These are phyloP conservation scores for Asbolus verrucosus DNA, from an alignment of 1,140 invertebrate species.

Conservation along the genomic window DNA sequence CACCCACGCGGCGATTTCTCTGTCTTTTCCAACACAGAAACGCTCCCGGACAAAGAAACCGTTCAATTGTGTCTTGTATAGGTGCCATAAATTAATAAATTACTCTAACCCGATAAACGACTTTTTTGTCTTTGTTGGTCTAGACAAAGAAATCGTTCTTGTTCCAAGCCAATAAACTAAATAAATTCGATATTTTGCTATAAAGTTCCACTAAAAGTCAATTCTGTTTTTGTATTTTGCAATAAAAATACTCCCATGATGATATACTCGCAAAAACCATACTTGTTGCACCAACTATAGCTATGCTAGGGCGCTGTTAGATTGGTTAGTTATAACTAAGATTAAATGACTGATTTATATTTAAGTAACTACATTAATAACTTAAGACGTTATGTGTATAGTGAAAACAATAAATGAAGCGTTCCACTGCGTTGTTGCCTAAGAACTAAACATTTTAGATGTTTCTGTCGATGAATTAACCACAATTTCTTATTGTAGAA, in stretches of 20 bases:
- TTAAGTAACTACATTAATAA: constrained; percentile 17
- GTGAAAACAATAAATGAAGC: constrained; percentile 38
- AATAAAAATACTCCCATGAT: neutral
- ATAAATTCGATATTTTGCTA: constrained; percentile 37
- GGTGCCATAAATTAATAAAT: too few relatives aligned
- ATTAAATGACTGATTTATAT: constrained; percentile 39
- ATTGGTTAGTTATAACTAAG: constrained; percentile 26
- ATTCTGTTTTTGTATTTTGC: constrained; percentile 35
- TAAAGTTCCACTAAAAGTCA: constrained; percentile 30
- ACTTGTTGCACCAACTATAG: constrained; percentile 23
- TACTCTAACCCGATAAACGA: too few relatives aligned
- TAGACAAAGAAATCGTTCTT: too few relatives aligned
- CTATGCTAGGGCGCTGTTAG: constrained; percentile 18
- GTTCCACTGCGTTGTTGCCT: constrained; percentile 37
- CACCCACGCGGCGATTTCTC: too few relatives aligned
- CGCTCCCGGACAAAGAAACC: neutral
- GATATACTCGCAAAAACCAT: constrained; percentile 26
- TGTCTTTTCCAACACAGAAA: too few relatives aligned
- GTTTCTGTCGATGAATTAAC: constrained; percentile 22
- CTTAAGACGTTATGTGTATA: constrained; percentile 37
- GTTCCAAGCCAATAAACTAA: too few relatives aligned
- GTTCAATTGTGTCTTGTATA: too few relatives aligned
- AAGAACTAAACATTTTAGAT: constrained; percentile 40
- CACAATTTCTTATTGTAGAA: too few relatives aligned
- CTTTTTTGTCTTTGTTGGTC: too few relatives aligned